These are phyloP conservation scores for Karalla daura DNA, from an alignment of 2,797 vertebrate species.

Conservation along the genomic window DNA sequence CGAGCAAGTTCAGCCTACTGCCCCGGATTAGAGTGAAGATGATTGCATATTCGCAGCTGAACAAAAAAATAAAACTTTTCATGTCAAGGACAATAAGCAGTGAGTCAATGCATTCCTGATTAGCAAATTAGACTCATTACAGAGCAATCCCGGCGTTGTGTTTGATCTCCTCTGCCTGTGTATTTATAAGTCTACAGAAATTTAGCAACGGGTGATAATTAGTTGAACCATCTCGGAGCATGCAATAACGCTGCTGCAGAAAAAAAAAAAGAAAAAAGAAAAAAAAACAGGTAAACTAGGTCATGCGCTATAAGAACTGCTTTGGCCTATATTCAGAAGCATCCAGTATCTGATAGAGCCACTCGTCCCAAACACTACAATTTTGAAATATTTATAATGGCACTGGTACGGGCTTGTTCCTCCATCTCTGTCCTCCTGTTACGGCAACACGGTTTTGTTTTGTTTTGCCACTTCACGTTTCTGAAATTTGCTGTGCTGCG, in stretches of 20 bases:
- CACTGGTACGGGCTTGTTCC: constrained; percentile 4
- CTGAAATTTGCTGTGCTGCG: constrained; percentile 28
- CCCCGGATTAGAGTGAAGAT: constrained; percentile 62
- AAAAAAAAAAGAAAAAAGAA: too few relatives aligned
- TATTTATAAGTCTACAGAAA: constrained; percentile 61
- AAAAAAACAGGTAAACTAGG: constrained; percentile 77
- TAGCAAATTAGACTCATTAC: constrained; percentile 70
- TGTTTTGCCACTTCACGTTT: constrained; percentile 49
- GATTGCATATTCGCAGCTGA: constrained; percentile 57
- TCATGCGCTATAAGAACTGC: constrained; percentile 53
- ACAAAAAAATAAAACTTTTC: constrained; percentile 41
- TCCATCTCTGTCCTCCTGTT: constrained; percentile 17
- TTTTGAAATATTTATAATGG: constrained; percentile 65
- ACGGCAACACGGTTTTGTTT: constrained; percentile 38
- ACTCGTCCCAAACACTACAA: constrained; percentile 43
- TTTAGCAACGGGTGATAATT: constrained; percentile 68
- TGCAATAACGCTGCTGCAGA: constrained; percentile 32
- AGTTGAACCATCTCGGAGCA: constrained; percentile 61
- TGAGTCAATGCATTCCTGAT: constrained; percentile 51
- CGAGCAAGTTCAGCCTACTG: constrained; percentile 58
- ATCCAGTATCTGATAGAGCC: constrained; percentile 35
- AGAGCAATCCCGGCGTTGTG: constrained; percentile 47
- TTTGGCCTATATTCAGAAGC: constrained; percentile 74
- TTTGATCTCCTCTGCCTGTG: constrained; percentile 69
- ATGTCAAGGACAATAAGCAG: constrained; percentile 57